A percentile compares a stretch with the other conserved stretches of the same genome.
phyloP scores from a whole-genome alignment of 2,113 vertebrate species.

The Coptodon bakossiorum region DNA sequence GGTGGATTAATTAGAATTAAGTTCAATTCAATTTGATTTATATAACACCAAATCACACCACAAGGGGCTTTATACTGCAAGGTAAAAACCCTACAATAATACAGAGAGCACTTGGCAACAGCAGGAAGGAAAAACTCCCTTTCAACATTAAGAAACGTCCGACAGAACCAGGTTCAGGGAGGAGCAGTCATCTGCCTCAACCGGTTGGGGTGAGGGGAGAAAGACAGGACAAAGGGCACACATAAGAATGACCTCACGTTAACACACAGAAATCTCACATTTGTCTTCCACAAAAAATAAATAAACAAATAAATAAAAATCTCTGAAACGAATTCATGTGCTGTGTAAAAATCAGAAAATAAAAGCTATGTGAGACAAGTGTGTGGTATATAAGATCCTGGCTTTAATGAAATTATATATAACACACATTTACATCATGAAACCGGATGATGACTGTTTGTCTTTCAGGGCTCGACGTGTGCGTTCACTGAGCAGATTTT shows the following conservation, averaged over 20 bases:
- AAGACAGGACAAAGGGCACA: not conserved
- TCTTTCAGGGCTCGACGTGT: slow-evolving; percentile 84
- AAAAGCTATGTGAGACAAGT: not conserved
- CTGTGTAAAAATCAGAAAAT: not conserved
- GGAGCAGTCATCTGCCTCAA: not conserved
- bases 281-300: not conserved
- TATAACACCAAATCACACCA: not conserved
- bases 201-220: not conserved
- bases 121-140: not conserved
- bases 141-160: not conserved
- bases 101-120: not conserved
- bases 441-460: not conserved
- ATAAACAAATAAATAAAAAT: not conserved
- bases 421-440: not conserved
- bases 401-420: not conserved
- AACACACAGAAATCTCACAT: not conserved
- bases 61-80: not conserved
- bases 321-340: not conserved
- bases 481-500: slow-evolving; percentile 89
- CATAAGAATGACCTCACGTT: not conserved
- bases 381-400: not conserved
- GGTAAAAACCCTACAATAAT: not conserved
- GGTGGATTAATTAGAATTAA: not conserved
- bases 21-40: not conserved
- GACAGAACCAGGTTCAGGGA: not conserved